Percentiles rank a stretch among this genome's conserved stretches.
phyloP scores from a whole-genome alignment of 2,113 vertebrate genomes.

The Chinchilla lanigera region DNA sequence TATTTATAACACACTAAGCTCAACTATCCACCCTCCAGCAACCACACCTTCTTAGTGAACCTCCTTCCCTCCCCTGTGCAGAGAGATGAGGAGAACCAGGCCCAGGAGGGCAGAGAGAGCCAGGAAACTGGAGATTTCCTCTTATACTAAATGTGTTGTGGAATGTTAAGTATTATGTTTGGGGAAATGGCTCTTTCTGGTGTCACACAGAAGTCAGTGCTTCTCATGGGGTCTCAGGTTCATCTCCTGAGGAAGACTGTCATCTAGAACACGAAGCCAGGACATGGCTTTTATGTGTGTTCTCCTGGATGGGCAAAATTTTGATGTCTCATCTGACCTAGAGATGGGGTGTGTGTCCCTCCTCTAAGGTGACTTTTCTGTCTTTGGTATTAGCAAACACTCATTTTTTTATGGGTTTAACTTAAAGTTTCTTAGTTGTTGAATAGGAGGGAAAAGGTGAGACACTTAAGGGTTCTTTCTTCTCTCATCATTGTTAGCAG shows the following conservation, averaged over 20 bases:
- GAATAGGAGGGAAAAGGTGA: not conserved
- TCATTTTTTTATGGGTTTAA: not conserved
- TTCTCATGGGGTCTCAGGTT: not conserved
- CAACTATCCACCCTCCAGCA: not conserved
- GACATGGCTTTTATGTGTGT: not conserved
- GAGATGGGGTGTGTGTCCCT: not conserved
- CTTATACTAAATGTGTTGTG: not conserved
- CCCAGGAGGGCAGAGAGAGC: not conserved
- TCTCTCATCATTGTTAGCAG: not conserved
- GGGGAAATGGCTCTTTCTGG: not conserved
- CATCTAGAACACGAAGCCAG: not conserved
- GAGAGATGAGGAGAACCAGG: not conserved
- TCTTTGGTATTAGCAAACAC: not conserved
- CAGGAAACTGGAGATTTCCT: not conserved
- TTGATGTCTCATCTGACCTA: not conserved
- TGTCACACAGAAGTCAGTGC: not conserved
- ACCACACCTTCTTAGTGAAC: not conserved
- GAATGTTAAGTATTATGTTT: not conserved
- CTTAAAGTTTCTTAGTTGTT: not conserved
- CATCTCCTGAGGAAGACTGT: not conserved
- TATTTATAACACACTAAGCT: not conserved
- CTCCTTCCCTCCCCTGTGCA: not conserved
- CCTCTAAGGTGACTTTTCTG: not conserved
- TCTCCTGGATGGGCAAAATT: not conserved
- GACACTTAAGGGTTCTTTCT: not conserved